A percentile compares a stretch with the other conserved stretches of the same genome.
phyloP scores from a whole-genome alignment of 2,113 vertebrate genomes.

The Nothocercus julius region DNA sequence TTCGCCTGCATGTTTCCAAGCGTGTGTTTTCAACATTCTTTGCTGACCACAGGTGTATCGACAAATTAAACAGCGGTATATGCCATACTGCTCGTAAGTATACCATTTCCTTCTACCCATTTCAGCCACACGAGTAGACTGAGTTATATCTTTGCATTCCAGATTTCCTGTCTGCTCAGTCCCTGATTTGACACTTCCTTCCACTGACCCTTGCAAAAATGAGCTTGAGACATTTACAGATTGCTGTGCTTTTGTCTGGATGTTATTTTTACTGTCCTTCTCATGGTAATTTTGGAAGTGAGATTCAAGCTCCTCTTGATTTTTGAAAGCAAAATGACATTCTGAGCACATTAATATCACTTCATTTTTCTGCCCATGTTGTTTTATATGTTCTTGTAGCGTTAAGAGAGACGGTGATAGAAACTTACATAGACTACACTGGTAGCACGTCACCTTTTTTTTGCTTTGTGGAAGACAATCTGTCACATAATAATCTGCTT shows the following conservation, averaged over 20 bases:
- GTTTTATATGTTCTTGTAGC: conserved; percentile 90
- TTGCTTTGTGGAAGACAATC: conserved; percentile 57
- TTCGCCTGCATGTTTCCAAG: conserved; percentile 96
- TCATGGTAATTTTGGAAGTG: conserved; percentile 87
- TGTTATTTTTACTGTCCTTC: conserved; percentile 17
- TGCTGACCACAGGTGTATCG: conserved; percentile 98
- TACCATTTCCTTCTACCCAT: conserved; percentile 89
- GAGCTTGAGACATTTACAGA: neutral
- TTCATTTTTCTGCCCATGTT: conserved; percentile 91
- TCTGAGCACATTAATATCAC: conserved; percentile 94
- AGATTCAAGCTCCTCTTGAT: conserved; percentile 88
- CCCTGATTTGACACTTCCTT: conserved; percentile 38
- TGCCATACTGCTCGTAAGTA: conserved; percentile 89
- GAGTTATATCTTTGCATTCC: conserved; percentile 48
- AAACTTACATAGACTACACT: conserved; percentile 93
- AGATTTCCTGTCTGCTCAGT: conserved; percentile 11
- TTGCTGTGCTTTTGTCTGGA: conserved; percentile 41
- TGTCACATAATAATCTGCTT: conserved; percentile 49
- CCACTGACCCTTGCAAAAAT: conserved; percentile 19
- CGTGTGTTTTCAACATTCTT: conserved; percentile 95
- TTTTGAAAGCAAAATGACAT: conserved; percentile 87
- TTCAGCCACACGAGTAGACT: conserved; percentile 9
- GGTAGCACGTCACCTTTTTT: conserved; percentile 87
- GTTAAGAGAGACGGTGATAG: conserved; percentile 84
- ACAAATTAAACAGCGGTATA: conserved; percentile 96